These are phyloP conservation scores for Acridotheres tristis DNA, from an alignment of 2,797 vertebrate species.

Conservation along the genomic window DNA sequence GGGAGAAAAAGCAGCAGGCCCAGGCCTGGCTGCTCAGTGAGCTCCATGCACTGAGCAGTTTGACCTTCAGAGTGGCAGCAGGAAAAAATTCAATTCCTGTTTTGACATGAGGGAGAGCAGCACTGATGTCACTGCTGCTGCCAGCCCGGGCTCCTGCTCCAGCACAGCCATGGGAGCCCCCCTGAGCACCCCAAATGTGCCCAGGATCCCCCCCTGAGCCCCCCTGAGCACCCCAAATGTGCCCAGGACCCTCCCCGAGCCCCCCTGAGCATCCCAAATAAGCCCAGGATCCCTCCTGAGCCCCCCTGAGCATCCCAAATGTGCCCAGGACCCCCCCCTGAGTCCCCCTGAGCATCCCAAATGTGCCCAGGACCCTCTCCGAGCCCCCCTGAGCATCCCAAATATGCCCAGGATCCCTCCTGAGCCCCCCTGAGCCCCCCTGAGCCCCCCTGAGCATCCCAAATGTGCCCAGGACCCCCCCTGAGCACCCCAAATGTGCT, in stretches of 20 bases:
- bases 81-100: neutral
- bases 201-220: neutral
- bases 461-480: neutral
- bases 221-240: too few relatives aligned
- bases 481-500: too few relatives aligned
- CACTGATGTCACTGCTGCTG: neutral
- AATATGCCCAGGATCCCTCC: neutral
- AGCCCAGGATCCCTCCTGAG: too few relatives aligned
- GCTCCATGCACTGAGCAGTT: neutral
- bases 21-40: neutral
- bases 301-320: neutral
- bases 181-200: too few relatives aligned
- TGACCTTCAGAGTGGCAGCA: constrained; percentile 39
- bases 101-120: neutral
- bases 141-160: neutral
- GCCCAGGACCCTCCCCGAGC: neutral
- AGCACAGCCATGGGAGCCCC: neutral
- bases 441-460: neutral
- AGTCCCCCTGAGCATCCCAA: too few relatives aligned
- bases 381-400: neutral
- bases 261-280: neutral
- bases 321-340: too few relatives aligned
- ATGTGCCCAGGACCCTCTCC: neutral
- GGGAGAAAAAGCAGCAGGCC: neutral
- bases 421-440: neutral